phyloP scores from a whole-genome alignment of 2,888 invertebrate genomes.

The Melieria omissa region DNA sequence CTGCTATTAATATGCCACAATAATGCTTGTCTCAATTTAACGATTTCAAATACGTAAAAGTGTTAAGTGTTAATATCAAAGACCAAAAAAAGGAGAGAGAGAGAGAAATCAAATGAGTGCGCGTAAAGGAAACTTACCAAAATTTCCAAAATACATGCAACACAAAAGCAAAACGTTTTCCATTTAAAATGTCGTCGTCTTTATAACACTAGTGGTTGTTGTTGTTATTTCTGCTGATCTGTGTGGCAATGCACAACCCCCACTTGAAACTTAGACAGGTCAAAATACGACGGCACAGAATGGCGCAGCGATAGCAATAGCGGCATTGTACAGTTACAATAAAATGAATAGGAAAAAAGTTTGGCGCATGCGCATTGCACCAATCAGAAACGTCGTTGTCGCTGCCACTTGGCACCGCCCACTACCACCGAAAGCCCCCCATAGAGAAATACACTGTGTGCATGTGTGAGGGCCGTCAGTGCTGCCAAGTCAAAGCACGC shows the following conservation, averaged over 20 bases:
- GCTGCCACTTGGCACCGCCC: constrained; percentile 37
- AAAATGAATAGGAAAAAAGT: constrained; percentile 14
- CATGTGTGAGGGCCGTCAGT: constrained; percentile 46
- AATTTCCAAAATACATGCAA: constrained; percentile 44
- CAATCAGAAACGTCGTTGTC: constrained; percentile 36
- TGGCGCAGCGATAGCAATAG: constrained; percentile 38
- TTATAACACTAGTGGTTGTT: constrained; percentile 5
- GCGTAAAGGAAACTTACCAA: constrained; percentile 17
- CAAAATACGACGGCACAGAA: constrained; percentile 39
- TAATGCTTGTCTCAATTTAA: constrained; percentile 56
- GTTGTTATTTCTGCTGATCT: neutral
- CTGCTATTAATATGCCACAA: constrained; percentile 65
- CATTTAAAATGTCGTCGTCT: constrained; percentile 63
- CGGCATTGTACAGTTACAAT: constrained; percentile 15
- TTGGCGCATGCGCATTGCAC: constrained; percentile 41
- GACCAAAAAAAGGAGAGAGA: constrained; percentile 23
- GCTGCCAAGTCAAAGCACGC: constrained; percentile 52
- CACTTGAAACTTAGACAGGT: constrained; percentile 26
- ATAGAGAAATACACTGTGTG: neutral
- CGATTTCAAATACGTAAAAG: constrained; percentile 38
- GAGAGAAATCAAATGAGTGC: constrained; percentile 43
- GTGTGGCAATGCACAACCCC: neutral
- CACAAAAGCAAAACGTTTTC: constrained; percentile 64
- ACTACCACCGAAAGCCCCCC: neutral
- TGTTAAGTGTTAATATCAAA: too few species aligned